Base-by-base conservation (phyloP, 2,113 vertebrate genomes). In the Cariama cristata region DNA sequence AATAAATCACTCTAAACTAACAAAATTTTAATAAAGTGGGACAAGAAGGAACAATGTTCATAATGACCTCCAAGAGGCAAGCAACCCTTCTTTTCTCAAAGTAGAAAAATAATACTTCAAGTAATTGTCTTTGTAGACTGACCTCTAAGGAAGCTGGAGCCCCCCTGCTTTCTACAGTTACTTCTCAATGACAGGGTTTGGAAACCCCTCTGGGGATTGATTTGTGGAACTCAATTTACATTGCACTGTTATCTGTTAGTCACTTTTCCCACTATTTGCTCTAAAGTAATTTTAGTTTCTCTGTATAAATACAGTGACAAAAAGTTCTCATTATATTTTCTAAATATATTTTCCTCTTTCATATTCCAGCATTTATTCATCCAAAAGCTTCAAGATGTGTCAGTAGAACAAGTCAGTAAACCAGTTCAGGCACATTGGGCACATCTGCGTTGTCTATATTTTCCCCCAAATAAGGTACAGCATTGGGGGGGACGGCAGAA, bases 181-280 rank as follows among this genome's bases (percentile, higher is more conserved):
- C 6, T 79, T 64, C n/a, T 63, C 32, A 62, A 14, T 11, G 32
- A 28, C 6, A 67, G n/a, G 8, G 8, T 81, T 71, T 53, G 10
- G 56, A 81, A 88, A 10, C 11, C 2, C 4, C 15, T 79, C 19
- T 9, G 5, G 2, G 5, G 44, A 49, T n/a, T 81, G n/a, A 49
- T 38, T 0, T 26, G 21, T 26, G 6, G 64, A 76, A 13, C 3
- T 50, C 17, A 45, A 3, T 28, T 60, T n/a, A 18, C 9, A 3
- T 24, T 76, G 35, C 49, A 76, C 59, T 68, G 26, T 30, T 76
- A 60, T 24, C 33, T 52, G 33, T 18, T 60, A 75, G 26, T 13
- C 18, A 53, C 15, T 74, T 80, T 66, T 35, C 45, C 21, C 38
- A 35, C 35, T 40, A 21, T 15, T 82, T 84, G 17, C 7, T 40